phyloP scores from a whole-genome alignment of 2,797 vertebrate species.

The Gambusia yucatana region DNA sequence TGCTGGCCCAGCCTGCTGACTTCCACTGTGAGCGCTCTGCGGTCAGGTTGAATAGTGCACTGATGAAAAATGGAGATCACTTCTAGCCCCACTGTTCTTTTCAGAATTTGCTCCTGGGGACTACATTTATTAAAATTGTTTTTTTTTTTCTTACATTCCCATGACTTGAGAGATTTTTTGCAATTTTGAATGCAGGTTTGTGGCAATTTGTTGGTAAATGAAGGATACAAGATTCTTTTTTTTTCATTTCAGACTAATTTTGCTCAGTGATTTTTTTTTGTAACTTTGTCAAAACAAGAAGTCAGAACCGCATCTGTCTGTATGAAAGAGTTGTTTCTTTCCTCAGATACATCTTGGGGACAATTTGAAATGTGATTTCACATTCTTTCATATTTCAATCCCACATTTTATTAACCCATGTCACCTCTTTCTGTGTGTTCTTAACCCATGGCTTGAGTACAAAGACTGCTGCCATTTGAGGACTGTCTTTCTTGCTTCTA shows the following conservation, averaged over 20 bases:
- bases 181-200: slow-evolving; percentile 46
- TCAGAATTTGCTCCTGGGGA: slow-evolving; percentile 49
- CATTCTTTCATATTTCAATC: slow-evolving; percentile 55
- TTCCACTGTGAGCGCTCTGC: slow-evolving; percentile 65
- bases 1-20: slow-evolving; percentile 55
- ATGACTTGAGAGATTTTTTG: slow-evolving; percentile 47
- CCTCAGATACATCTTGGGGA: slow-evolving; percentile 33
- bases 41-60: slow-evolving; percentile 66
- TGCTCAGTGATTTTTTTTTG: slow-evolving; percentile 2
- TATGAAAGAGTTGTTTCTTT: slow-evolving; percentile 11
- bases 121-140: slow-evolving; percentile 41
- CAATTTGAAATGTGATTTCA: slow-evolving; percentile 40
- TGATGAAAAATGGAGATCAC: slow-evolving; percentile 76
- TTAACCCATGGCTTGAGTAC: slow-evolving; percentile 5
- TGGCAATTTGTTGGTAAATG: slow-evolving; percentile 11
- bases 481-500: slow-evolving; percentile 25
- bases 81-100: slow-evolving; percentile 62
- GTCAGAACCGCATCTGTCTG: not conserved
- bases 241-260: slow-evolving; percentile 25
- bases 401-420: slow-evolving; percentile 64
- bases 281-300: not conserved
- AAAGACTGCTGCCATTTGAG: slow-evolving; percentile 18
- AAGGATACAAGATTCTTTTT: slow-evolving; percentile 10
- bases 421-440: slow-evolving; percentile 29
- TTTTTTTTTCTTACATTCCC: slow-evolving; percentile 15